Base-by-base conservation (phyloP, 2,797 vertebrate species). In the Gymnoscopelus microlampas region DNA sequence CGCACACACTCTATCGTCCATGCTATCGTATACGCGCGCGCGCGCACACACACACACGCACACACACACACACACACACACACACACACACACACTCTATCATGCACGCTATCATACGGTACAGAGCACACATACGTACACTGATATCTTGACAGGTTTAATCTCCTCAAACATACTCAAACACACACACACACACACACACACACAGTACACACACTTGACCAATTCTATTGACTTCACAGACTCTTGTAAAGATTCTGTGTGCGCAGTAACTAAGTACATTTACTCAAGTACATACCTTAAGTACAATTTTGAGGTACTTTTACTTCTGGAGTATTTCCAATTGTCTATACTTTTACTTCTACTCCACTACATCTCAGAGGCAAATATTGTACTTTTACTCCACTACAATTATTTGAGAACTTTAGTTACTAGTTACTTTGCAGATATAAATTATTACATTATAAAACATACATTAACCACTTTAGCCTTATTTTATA, bases 141-240 rank as follows among this genome's bases (percentile, higher is more conserved):
- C 4, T 7, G 6, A 70, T 51, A 55, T 51, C 53, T 53, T 4
- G 48, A 14, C 53, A 60, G 70, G 48, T 57, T 47, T n/a, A 32
- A 57, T 66, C 23, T 49, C 13, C 44, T 6, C 54, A 49, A 50
- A 13, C 13, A 26, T 13, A 24, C 24, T 11, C 19, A 7, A 55
- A 19, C 53, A 49, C 23, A 23, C 13, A 26, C 9, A 24, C 24
- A 19, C 13, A 26, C 9, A 24, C 24, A 19, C 53, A 49, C 23
- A 23, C 13, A 26, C 9, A 24, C 24, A 19, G 19, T 19, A 29
- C 3, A 29, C 26, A 29, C 26, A 39, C 26, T 11, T 63, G 2
- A 11, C 14, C 47, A 3, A 39, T 70, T 60, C 65, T 77, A 79
- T 73, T 71, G 74, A 85, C 83, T 81, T 14, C 53, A 8, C 15